Evolutionary conservation across 2,888 invertebrate genomes (phyloP).

Genomic region (Oxycera nigricornis): DNA sequence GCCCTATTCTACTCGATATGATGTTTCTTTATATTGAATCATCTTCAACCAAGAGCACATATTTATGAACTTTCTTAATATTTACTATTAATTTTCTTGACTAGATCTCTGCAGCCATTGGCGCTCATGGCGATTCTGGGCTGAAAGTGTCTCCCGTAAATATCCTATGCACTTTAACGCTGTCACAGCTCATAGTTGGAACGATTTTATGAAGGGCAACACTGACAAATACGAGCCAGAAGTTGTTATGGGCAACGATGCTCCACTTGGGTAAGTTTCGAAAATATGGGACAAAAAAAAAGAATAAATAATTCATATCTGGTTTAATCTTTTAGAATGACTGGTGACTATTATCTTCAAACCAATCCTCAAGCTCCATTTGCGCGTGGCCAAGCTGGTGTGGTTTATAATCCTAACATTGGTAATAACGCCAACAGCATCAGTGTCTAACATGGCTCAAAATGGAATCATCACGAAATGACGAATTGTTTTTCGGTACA

Average conservation of each 20-base stretch:
- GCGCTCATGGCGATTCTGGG: constrained; percentile 69
- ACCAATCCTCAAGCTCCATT: constrained; percentile 58
- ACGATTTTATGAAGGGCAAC: constrained; percentile 63
- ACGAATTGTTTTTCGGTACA: too few relatives aligned
- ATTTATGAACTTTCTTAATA: too few relatives aligned
- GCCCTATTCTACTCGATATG: too few relatives aligned
- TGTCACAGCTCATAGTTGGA: constrained; percentile 63
- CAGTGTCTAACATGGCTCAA: too few relatives aligned
- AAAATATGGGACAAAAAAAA: too few relatives aligned
- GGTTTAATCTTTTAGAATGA: constrained; percentile 49
- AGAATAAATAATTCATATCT: neutral
- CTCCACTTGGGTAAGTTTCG: constrained; percentile 56
- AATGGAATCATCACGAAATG: too few relatives aligned
- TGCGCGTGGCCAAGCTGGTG: constrained; percentile 53
- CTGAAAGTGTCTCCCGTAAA: constrained; percentile 64
- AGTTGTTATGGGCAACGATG: constrained; percentile 58
- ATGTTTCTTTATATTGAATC: too few relatives aligned
- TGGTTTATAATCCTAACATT: neutral
- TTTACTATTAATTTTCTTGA: neutral
- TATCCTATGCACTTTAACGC: constrained; percentile 63
- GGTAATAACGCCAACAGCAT: too few relatives aligned
- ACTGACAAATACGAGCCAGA: constrained; percentile 21
- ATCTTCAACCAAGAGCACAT: too few relatives aligned
- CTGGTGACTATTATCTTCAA: constrained; percentile 60
- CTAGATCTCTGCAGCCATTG: constrained; percentile 69